Conservation (phyloP, 2,797 vertebrate genomes). For the Enteromius thamalakanensis region DNA sequence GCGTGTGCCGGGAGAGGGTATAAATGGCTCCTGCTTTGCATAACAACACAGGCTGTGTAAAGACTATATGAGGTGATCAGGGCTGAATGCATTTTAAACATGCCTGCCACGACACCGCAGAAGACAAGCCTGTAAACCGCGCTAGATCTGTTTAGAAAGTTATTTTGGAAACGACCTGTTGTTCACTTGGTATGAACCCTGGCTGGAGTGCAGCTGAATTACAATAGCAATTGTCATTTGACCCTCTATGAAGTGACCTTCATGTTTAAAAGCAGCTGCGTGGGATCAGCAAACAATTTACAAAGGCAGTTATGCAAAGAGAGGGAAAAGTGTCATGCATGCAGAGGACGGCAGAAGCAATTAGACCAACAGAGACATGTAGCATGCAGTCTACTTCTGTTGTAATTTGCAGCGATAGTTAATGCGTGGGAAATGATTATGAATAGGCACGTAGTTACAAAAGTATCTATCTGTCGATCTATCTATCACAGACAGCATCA, state of each 20-base stretch:
- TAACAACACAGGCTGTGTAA: conserved; percentile 46
- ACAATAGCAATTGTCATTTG: conserved; percentile 74
- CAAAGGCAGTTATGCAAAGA: conserved; percentile 6
- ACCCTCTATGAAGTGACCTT: conserved; percentile 71
- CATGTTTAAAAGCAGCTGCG: conserved; percentile 63
- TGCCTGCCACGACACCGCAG: conserved; percentile 56
- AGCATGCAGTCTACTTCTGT: background rate
- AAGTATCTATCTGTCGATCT: no score
- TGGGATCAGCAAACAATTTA: conserved; percentile 46
- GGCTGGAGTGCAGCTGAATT: conserved; percentile 63
- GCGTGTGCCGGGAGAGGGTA: conserved; percentile 53
- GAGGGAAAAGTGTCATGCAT: no score
- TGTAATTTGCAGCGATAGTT: background rate
- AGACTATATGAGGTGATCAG: conserved; percentile 65
- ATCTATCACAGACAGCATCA: no score
- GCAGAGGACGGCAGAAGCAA: background rate
- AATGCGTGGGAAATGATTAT: background rate
- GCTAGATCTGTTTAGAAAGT: conserved; percentile 67
- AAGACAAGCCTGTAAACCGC: conserved; percentile 61
- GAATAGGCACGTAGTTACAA: no score
- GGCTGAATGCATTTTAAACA: conserved; percentile 61
- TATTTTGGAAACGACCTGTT: conserved; percentile 75
- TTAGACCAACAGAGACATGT: background rate
- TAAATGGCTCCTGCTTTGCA: conserved; percentile 64
- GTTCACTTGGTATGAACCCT: conserved; percentile 69